Percentiles rank a stretch among this genome's conserved stretches.
Evolutionary conservation across 2,888 invertebrate species (phyloP).

Genomic region (Exephanes ischioxanthus): DNA sequence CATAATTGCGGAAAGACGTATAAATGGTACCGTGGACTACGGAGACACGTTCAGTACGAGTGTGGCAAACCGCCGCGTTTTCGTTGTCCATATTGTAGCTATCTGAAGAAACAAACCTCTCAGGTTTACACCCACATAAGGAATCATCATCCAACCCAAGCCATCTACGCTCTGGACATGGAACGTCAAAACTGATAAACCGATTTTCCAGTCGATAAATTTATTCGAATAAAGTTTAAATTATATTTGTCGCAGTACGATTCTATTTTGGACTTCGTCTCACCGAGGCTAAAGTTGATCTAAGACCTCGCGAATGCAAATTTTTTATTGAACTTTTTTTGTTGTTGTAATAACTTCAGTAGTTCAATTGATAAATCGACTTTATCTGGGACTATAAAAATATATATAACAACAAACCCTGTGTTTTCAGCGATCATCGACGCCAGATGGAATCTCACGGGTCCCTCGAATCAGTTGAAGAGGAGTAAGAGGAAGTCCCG

Average conservation of each 20-base stretch:
- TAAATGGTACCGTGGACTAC: slow-evolving; percentile 54
- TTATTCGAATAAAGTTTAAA: slow-evolving; percentile 23
- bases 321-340: neutral
- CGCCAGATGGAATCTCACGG: slow-evolving; percentile 28
- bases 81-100: slow-evolving; percentile 79
- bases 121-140: slow-evolving; percentile 79
- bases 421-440: slow-evolving; percentile 55
- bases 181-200: slow-evolving; percentile 61
- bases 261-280: neutral
- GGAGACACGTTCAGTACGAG: slow-evolving; percentile 74
- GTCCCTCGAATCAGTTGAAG: slow-evolving; percentile 18
- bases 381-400: neutral
- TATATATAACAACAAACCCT: neutral
- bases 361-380: neutral
- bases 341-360: neutral
- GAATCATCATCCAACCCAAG: slow-evolving; percentile 71
- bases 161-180: slow-evolving; percentile 76
- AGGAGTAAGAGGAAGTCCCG: slow-evolving; percentile 31
- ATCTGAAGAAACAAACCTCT: slow-evolving; percentile 76
- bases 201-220: neutral
- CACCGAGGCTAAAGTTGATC: neutral
- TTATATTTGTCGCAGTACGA: neutral
- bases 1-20: slow-evolving; percentile 58
- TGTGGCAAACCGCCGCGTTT: slow-evolving; percentile 81
- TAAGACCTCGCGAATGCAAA: neutral